Evolutionary conservation across 2,113 vertebrate genomes (phyloP), one percentile per base, ranked within the genome.

Genomic region (Tetrao urogallus): DNA sequence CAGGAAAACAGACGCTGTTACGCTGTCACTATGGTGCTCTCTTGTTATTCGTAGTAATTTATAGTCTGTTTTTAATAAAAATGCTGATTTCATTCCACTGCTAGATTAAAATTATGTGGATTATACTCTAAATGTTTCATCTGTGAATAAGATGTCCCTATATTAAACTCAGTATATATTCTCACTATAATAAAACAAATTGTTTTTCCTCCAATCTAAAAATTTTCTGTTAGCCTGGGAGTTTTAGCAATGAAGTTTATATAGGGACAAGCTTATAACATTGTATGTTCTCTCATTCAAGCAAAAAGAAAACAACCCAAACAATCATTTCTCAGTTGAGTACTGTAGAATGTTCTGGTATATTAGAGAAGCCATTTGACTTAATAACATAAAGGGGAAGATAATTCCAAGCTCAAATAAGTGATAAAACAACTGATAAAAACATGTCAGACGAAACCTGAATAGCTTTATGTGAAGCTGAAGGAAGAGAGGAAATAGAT

Each of bases 401-500:
- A 42, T 2, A 47, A 42, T 10, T 88, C 4, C 10, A 38, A 7
- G 14, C 47, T 69, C 11, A 45, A n/a, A 40, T 22, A 20, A 25
- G 8, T 43, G 24, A 4, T 45, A 12, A 25, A 38, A 42, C 19
- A 66, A 30, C 6, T 69, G 22, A 18, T 24, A 19, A n/a, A 30
- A 66, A 8, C 1, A 1, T 19, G 19, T 60, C 4, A 38, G 38
- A 5, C 20, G 48, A 61, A 79, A 48, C 14, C 57, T 57, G 1
- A n/a, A 1, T 8, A 14, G 13, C 19, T 61, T 2, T n/a, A 0
- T 38, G 3, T 47, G 61, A 72, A 69, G 22, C 1, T 34, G 15
- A 5, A 16, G 19, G 1, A 47, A 3, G 5, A 24, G 71, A 73
- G 11, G 0, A 0, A 11, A 19, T 2, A 40, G 11, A 15, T 82